Percentiles rank a stretch among this genome's conserved stretches.
Evolutionary conservation across 1,140 invertebrate species (phyloP).

Genomic region (Agrypnia vestita): DNA sequence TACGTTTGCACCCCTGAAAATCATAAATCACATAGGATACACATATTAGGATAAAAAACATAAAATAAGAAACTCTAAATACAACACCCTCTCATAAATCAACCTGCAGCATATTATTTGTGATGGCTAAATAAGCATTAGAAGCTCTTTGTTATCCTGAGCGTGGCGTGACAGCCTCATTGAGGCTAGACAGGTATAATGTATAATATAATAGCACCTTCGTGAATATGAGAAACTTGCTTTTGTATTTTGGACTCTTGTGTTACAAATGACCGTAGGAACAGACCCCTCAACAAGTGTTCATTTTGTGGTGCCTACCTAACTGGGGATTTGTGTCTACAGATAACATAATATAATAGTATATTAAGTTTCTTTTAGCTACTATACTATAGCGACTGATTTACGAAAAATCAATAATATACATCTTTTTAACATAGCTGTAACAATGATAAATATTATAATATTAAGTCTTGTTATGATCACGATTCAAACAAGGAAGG

Average conservation of each 20-base stretch:
- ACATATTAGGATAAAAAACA: constrained; percentile 2
- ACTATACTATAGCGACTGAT: too few relatives aligned
- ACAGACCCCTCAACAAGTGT: background rate
- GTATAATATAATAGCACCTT: constrained; percentile 28
- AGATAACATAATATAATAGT: too few relatives aligned
- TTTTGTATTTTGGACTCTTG: background rate
- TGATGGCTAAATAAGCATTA: constrained; percentile 59
- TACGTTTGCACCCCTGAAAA: too few relatives aligned
- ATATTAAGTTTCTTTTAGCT: too few relatives aligned
- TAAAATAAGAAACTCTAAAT: constrained; percentile 37
- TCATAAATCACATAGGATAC: too few relatives aligned
- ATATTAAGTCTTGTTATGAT: too few relatives aligned
- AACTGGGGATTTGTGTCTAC: too few relatives aligned
- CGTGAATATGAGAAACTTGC: background rate
- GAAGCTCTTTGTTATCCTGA: constrained; percentile 58
- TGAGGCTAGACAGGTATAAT: constrained; percentile 51
- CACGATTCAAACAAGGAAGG: too few relatives aligned
- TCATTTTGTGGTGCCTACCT: background rate
- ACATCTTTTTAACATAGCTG: too few relatives aligned
- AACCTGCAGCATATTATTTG: constrained; percentile 60
- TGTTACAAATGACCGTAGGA: background rate
- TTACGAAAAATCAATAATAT: too few relatives aligned
- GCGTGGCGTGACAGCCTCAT: constrained; percentile 53
- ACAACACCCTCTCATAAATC: constrained; percentile 57
- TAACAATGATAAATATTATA: too few relatives aligned